Conservation (phyloP, 2,113 vertebrate genomes). For the Nyctereutes procyonoides region DNA sequence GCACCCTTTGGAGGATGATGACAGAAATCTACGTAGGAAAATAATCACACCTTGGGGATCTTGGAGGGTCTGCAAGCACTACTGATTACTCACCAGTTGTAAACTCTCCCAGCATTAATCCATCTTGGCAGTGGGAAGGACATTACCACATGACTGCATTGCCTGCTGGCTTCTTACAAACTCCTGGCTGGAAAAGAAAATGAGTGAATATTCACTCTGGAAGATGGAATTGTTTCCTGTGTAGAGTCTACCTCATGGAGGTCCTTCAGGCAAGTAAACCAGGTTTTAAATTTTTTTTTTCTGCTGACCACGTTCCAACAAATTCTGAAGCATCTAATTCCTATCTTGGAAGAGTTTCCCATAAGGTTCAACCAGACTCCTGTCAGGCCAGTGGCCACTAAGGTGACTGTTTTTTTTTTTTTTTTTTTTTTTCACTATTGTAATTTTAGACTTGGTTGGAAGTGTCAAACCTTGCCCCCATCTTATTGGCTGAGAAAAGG, state of each 20-base stretch:
- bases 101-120: slow-evolving; percentile 80
- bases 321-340: slow-evolving; percentile 61
- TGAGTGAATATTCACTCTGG: slow-evolving; percentile 66
- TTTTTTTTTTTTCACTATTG: slow-evolving; percentile 41
- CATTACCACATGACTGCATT: slow-evolving; percentile 75
- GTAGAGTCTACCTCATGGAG: slow-evolving; percentile 65
- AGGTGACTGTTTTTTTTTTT: not conserved
- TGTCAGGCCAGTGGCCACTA: slow-evolving; percentile 44
- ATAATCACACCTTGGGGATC: slow-evolving; percentile 77
- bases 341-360: slow-evolving; percentile 68
- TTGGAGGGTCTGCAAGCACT: slow-evolving; percentile 64
- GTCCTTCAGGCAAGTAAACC: slow-evolving; percentile 71
- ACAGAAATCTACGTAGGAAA: slow-evolving; percentile 72
- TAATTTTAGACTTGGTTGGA: slow-evolving; percentile 24
- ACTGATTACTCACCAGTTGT: slow-evolving; percentile 79
- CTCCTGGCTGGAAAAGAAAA: slow-evolving; percentile 77
- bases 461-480: not conserved
- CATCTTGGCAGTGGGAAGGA: slow-evolving; percentile 73
- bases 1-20: slow-evolving; percentile 69
- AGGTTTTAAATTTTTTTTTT: slow-evolving; percentile 61
- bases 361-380: slow-evolving; percentile 61
- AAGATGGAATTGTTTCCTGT: slow-evolving; percentile 62
- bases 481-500: not conserved
- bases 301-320: slow-evolving; percentile 50
- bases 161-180: slow-evolving; percentile 74